Conservation (phyloP, 35 echinoderm and acorn worm genomes). For the Anneissia japonica region DNA sequence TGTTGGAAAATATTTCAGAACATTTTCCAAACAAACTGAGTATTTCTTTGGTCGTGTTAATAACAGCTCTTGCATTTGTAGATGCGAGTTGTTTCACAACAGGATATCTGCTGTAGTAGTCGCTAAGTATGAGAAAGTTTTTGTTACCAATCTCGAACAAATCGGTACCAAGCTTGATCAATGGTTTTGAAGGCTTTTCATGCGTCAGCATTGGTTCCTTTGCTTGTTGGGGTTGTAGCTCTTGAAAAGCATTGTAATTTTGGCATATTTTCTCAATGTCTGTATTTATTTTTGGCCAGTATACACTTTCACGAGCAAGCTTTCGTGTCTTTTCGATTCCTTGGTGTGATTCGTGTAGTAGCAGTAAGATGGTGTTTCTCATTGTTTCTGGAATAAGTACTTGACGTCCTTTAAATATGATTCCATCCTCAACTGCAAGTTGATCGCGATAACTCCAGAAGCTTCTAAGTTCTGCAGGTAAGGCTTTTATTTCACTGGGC, state of each 20-base stretch:
- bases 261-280: constrained; percentile 32
- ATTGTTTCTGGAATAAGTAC: constrained; percentile 41
- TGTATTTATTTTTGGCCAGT: constrained; percentile 59
- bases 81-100: constrained; percentile 24
- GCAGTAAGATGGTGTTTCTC: constrained; percentile 45
- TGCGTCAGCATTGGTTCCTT: background rate
- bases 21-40: constrained; percentile 50
- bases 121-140: constrained; percentile 35
- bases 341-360: constrained; percentile 48
- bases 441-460: constrained; percentile 56
- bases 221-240: background rate
- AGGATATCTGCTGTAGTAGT: constrained; percentile 64
- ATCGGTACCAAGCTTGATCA: constrained; percentile 48
- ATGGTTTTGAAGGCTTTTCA: constrained; percentile 38
- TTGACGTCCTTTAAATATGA: constrained; percentile 62
- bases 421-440: constrained; percentile 42
- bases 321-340: constrained; percentile 63
- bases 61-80: constrained; percentile 37
- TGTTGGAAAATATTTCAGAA: constrained; percentile 49
- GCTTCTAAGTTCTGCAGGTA: background rate
- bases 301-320: constrained; percentile 38
- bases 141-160: constrained; percentile 14
- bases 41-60: constrained; percentile 3
- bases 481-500: constrained; percentile 7
- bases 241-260: background rate